Evolutionary conservation across 1,140 invertebrate genomes (phyloP).

Genomic region (Formica selysi): DNA sequence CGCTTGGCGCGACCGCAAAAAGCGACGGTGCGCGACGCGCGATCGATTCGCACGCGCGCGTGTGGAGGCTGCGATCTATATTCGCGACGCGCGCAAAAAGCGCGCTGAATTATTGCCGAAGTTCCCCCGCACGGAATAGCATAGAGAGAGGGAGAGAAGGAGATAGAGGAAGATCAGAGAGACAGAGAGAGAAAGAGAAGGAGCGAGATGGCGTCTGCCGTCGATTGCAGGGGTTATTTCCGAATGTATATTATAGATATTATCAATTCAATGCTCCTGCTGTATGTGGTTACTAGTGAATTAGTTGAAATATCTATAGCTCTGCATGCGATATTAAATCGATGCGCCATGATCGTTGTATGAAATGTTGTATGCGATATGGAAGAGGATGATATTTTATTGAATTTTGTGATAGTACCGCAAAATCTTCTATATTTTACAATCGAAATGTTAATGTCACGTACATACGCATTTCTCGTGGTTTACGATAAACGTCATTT

Average conservation of each 20-base stretch:
- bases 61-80: conserved; percentile 60
- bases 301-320: conserved; percentile 57
- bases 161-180: not conserved
- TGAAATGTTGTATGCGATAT: conserved; percentile 26
- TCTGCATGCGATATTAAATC: conserved; percentile 52
- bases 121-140: conserved; percentile 26
- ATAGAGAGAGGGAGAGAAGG: not conserved
- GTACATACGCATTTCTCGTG: not conserved
- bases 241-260: conserved; percentile 64
- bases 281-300: conserved; percentile 56
- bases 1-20: conserved; percentile 54
- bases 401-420: conserved; percentile 19
- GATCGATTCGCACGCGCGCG: conserved; percentile 60
- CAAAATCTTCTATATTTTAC: conserved; percentile 31
- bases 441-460: conserved; percentile 46
- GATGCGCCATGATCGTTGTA: conserved; percentile 32
- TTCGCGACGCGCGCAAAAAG: conserved; percentile 60
- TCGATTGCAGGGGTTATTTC: conserved; percentile 56
- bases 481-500: conserved; percentile 28
- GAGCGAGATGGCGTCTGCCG: not conserved
- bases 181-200: conserved; percentile 14
- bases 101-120: conserved; percentile 61
- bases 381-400: conserved; percentile 37
- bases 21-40: conserved; percentile 49
- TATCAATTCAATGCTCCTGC: conserved; percentile 58